Conservation (phyloP, 30 jellyfish, hydroid and myxozoan genomes). For the Aurelia sp. region DNA sequence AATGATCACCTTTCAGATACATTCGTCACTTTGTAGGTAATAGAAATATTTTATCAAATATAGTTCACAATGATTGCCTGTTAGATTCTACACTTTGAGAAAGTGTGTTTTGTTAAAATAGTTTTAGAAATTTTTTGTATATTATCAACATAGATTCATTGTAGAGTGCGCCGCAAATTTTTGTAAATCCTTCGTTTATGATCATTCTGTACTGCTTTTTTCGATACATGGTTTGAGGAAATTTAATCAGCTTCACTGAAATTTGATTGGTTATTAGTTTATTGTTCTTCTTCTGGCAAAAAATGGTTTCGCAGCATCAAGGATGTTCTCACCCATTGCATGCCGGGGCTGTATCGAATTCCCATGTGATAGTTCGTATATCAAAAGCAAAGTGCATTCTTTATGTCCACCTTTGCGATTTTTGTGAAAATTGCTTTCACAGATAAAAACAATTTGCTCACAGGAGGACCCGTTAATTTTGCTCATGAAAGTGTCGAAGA, state of each 20-base stretch:
- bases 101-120: conserved; percentile 45
- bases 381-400: no score
- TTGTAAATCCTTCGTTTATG: conserved; percentile 1
- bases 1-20: not conserved
- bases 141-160: not conserved
- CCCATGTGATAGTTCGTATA: no score
- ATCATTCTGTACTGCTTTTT: not conserved
- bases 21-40: not conserved
- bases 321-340: no score
- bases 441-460: no score
- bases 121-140: not conserved
- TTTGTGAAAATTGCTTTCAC: no score
- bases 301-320: no score
- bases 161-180: not conserved
- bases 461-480: no score
- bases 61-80: conserved; percentile 1
- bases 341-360: no score
- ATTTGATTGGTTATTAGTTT: not conserved
- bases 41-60: not conserved
- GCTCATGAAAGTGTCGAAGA: no score
- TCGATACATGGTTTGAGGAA: conserved; percentile 1
- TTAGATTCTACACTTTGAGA: conserved; percentile 51
- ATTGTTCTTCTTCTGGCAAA: no score
- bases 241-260: not conserved
- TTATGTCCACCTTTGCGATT: no score